Evolutionary conservation across 2,797 vertebrate species (phyloP).

Genomic region (Pampus argenteus): DNA sequence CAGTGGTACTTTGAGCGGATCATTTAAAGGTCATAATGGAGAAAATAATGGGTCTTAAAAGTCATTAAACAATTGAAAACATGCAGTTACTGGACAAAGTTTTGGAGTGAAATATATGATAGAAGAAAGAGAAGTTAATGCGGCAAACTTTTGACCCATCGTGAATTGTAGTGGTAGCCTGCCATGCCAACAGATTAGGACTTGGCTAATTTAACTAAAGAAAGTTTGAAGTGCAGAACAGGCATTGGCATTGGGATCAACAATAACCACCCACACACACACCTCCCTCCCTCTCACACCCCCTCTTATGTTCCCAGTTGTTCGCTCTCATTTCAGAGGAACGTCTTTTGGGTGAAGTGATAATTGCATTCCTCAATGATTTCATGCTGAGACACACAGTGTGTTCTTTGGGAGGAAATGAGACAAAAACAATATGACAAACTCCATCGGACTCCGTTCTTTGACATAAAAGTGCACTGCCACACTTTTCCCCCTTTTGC

Average conservation of each 20-base stretch:
- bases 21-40: slow-evolving; percentile 71
- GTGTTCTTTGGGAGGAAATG: slow-evolving; percentile 73
- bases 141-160: slow-evolving; percentile 38
- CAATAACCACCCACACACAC: slow-evolving; percentile 31
- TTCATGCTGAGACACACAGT: slow-evolving; percentile 77
- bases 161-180: slow-evolving; percentile 13
- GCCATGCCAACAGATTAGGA: slow-evolving; percentile 33
- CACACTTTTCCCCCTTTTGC: slow-evolving; percentile 17
- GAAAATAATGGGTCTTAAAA: slow-evolving; percentile 62
- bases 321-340: slow-evolving; percentile 71
- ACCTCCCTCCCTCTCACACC: slow-evolving; percentile 20
- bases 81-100: slow-evolving; percentile 50
- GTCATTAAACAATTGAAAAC: slow-evolving; percentile 72
- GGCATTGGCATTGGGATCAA: slow-evolving; percentile 44
- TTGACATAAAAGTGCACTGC: slow-evolving; percentile 56
- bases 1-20: slow-evolving; percentile 61
- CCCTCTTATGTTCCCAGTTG: slow-evolving; percentile 58
- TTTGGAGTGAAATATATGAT: slow-evolving; percentile 37
- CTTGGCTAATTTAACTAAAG: slow-evolving; percentile 46
- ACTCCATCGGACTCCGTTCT: slow-evolving; percentile 60
- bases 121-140: slow-evolving; percentile 24
- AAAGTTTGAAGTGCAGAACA: slow-evolving; percentile 39
- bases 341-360: slow-evolving; percentile 75
- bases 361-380: slow-evolving; percentile 83
- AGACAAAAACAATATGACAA: slow-evolving; percentile 80